phyloP scores from a whole-genome alignment of 2,113 vertebrate species.

The Pituophis catenifer region DNA sequence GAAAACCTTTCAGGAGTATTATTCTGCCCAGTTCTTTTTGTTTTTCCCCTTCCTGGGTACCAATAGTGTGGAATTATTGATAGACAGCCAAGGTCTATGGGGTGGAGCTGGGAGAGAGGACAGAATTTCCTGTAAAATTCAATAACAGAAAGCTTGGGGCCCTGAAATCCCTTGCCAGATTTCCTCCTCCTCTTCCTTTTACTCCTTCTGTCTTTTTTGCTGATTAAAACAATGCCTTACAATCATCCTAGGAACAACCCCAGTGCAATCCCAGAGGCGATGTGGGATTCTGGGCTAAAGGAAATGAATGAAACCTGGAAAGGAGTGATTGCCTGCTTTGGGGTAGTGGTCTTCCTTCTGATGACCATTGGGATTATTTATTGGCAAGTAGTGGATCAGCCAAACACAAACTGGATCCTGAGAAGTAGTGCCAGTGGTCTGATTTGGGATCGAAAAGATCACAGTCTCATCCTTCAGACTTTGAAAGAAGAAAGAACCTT shows the following conservation, averaged over 20 bases:
- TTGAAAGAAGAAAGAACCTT: constrained; percentile 75
- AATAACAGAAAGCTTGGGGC: background rate
- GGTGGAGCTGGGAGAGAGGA: background rate
- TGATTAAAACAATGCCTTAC: constrained; percentile 72
- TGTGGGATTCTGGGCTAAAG: constrained; percentile 79
- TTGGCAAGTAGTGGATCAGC: constrained; percentile 91
- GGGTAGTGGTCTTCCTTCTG: constrained; percentile 86
- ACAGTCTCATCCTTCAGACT: constrained; percentile 80
- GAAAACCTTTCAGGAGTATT: constrained; percentile 30
- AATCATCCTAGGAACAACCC: constrained; percentile 75
- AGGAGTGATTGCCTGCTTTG: constrained; percentile 84
- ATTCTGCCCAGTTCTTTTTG: background rate
- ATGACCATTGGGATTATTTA: constrained; percentile 94
- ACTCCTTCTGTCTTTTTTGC: background rate
- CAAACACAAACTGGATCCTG: constrained; percentile 89
- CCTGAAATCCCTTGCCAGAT: background rate
- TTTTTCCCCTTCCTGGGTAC: background rate
- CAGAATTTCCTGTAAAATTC: background rate
- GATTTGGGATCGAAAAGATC: constrained; percentile 83
- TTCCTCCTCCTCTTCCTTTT: background rate
- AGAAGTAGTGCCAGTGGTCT: constrained; percentile 79
- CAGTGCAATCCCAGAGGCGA: constrained; percentile 77
- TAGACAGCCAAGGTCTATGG: background rate
- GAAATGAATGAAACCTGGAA: constrained; percentile 96
- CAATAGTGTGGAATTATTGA: background rate